Evolutionary conservation across 2,113 vertebrate species (phyloP).

Genomic region (Lamprotornis superbus): DNA sequence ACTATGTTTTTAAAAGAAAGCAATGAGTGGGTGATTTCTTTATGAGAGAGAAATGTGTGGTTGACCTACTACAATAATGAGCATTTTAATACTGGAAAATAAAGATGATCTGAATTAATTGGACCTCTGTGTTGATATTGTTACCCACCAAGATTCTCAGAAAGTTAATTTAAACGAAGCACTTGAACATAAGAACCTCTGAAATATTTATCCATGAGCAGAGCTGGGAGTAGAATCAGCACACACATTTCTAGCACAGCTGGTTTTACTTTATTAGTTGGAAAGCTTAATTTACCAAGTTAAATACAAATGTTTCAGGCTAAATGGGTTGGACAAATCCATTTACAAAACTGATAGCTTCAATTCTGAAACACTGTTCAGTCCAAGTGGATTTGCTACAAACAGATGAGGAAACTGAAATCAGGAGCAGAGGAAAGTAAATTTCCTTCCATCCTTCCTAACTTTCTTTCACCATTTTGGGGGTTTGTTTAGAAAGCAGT

Average conservation of each 20-base stretch:
- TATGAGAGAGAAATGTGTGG: not conserved
- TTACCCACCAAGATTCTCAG: not conserved
- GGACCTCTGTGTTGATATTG: not conserved
- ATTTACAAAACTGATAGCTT: not conserved
- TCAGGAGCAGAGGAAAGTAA: not conserved
- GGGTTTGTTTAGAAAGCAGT: not conserved
- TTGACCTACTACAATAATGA: not conserved
- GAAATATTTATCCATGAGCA: not conserved
- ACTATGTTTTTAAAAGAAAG: not conserved
- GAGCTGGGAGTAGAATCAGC: not conserved
- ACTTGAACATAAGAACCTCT: not conserved
- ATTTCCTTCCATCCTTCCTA: not conserved
- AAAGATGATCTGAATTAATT: not conserved
- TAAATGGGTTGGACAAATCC: not conserved
- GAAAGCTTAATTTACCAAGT: not conserved
- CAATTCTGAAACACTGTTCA: not conserved
- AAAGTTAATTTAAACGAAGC: not conserved
- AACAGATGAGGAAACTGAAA: not conserved
- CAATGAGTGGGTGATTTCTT: not conserved
- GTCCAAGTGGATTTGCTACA: not conserved
- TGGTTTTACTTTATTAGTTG: not conserved
- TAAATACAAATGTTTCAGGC: not conserved
- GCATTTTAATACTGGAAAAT: not conserved
- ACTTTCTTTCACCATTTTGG: not conserved
- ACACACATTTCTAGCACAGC: not conserved